Conservation (phyloP, 2,113 vertebrate species). For the Pitta sordida region DNA sequence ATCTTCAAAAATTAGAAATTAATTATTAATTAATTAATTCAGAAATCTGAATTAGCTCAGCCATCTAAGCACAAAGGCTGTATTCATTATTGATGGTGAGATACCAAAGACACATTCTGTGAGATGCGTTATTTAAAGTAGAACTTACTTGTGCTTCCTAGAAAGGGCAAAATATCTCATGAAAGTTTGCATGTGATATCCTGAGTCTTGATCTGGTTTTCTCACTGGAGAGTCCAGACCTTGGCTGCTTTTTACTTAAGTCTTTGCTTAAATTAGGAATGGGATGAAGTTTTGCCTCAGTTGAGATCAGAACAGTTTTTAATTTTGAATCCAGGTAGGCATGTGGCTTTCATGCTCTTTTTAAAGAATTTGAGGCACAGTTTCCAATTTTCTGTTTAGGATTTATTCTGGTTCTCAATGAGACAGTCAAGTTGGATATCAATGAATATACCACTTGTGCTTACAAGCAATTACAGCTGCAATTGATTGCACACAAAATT, state of each 20-base stretch:
- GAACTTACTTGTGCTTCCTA: background rate
- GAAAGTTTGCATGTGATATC: background rate
- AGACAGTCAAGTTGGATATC: background rate
- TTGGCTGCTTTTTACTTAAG: background rate
- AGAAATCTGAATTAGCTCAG: background rate
- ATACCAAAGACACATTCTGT: background rate
- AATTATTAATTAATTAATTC: slow-evolving; percentile 3
- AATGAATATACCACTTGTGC: background rate
- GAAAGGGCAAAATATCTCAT: background rate
- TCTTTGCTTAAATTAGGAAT: background rate
- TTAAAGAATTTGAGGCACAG: background rate
- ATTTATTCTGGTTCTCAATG: background rate
- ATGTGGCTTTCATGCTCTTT: background rate
- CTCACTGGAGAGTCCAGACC: background rate
- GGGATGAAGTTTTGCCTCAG: background rate
- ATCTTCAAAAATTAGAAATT: background rate
- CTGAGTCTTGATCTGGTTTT: background rate
- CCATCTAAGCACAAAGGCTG: background rate
- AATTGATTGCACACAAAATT: background rate
- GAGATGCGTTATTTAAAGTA: background rate
- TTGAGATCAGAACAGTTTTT: background rate
- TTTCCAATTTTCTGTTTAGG: background rate
- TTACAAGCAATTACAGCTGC: background rate
- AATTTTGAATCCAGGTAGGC: background rate
- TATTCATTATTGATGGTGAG: background rate